A percentile compares a stretch with the other conserved stretches of the same genome.
Evolutionary conservation across 2,113 vertebrate genomes (phyloP).

Genomic region (Globicephala melas): DNA sequence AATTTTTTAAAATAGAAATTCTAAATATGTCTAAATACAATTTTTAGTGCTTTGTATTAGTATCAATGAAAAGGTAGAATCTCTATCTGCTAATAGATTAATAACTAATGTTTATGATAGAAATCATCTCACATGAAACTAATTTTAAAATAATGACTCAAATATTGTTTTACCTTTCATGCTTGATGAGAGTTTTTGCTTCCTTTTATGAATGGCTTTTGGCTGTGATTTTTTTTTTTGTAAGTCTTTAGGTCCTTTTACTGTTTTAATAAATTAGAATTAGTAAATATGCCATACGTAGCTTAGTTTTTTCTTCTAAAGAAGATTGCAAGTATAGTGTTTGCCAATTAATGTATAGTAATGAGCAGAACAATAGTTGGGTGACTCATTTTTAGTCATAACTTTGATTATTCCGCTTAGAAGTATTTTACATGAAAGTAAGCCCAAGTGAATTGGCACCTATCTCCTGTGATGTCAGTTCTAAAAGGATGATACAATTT

Average conservation of each 20-base stretch:
- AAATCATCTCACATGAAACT: constrained; percentile 68
- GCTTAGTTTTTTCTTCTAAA: constrained; percentile 44
- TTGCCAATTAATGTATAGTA: constrained; percentile 29
- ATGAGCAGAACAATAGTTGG: not conserved
- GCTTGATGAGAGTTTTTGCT: constrained; percentile 73
- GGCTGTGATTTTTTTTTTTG: constrained; percentile 50
- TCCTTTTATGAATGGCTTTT: constrained; percentile 76
- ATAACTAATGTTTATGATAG: constrained; percentile 76
- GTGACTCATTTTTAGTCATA: not conserved
- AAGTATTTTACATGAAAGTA: constrained; percentile 13
- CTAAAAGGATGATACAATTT: constrained; percentile 38
- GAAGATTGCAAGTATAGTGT: constrained; percentile 34
- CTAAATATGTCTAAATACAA: constrained; percentile 50
- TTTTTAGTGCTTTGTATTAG: constrained; percentile 71
- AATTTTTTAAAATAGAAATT: constrained; percentile 44
- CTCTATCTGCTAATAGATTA: constrained; percentile 79
- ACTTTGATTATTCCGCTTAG: not conserved
- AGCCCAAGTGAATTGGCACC: constrained; percentile 31
- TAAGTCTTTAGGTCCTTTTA: constrained; percentile 59
- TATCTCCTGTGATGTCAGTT: constrained; percentile 32
- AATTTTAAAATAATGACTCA: constrained; percentile 63
- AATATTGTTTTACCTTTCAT: constrained; percentile 54
- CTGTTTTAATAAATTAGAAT: constrained; percentile 61
- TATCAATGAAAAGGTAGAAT: constrained; percentile 82
- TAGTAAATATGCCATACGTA: constrained; percentile 1